Percentiles rank a stretch among this genome's conserved stretches.
Evolutionary conservation across 92 coral and sea anemone species (phyloP).

Genomic region (Epizoanthus stellaris): DNA sequence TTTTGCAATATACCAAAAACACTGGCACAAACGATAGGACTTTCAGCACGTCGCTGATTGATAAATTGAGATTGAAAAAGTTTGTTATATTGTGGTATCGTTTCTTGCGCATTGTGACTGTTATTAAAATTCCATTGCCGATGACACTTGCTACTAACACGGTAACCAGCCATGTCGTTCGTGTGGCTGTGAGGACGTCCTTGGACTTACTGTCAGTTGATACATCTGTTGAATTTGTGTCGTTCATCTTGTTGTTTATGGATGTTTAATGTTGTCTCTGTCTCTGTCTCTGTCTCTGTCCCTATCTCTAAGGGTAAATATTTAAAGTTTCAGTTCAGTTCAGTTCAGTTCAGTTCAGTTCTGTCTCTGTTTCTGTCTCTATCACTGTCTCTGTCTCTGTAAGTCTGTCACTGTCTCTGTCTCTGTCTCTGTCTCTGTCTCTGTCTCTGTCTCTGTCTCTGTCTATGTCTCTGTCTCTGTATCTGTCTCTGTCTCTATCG

Average conservation of each 20-base stretch:
- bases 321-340: too few relatives aligned
- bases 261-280: not conserved
- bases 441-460: too few relatives aligned
- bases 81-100: conserved; percentile 68
- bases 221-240: not conserved
- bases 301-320: not conserved
- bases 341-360: too few relatives aligned
- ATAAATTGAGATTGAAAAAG: conserved; percentile 71
- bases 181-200: not conserved
- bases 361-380: not conserved
- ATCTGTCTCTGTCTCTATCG: too few relatives aligned
- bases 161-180: conserved; percentile 67
- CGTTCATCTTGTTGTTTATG: not conserved
- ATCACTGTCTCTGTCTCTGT: not conserved
- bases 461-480: too few relatives aligned
- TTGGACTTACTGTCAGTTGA: not conserved
- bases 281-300: not conserved
- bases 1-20: conserved; percentile 65
- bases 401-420: not conserved
- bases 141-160: conserved; percentile 53
- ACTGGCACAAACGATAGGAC: conserved; percentile 65
- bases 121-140: conserved; percentile 70
- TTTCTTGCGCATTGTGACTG: conserved; percentile 63
- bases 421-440: too few relatives aligned
- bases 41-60: conserved; percentile 72